phyloP scores from a whole-genome alignment of 2,113 vertebrate species.

The Protobothrops mucrosquamatus region DNA sequence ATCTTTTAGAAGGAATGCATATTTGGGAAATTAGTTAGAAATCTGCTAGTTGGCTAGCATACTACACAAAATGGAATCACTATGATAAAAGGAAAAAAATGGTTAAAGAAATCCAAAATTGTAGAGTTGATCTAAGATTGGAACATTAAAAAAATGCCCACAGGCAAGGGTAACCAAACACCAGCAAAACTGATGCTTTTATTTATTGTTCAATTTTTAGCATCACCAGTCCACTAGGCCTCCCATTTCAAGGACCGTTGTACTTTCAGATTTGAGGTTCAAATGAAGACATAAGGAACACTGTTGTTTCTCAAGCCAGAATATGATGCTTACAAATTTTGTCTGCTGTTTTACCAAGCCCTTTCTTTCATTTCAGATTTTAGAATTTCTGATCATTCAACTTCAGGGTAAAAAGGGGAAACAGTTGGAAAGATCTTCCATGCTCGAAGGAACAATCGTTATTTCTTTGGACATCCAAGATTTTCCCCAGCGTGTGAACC shows the following conservation, averaged over 20 bases:
- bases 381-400: conserved; percentile 62
- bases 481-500: conserved; percentile 33
- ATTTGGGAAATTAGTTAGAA: not conserved
- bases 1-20: not conserved
- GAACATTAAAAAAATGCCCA: not conserved
- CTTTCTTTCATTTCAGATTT: conserved; percentile 57
- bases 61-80: not conserved
- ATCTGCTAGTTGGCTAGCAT: not conserved
- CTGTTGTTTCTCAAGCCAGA: not conserved
- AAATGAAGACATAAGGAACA: not conserved
- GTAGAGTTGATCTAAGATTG: not conserved
- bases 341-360: conserved; percentile 38
- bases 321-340: not conserved
- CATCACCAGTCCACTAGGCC: not conserved
- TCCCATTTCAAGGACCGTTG: not conserved
- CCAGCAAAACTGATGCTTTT: too few relatives aligned
- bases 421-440: conserved; percentile 22
- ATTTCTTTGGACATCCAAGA: conserved; percentile 54
- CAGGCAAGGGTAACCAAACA: not conserved
- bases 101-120: not conserved
- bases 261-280: not conserved
- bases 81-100: not conserved
- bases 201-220: not conserved
- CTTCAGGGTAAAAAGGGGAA: conserved; percentile 42
- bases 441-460: conserved; percentile 42